Conservation (phyloP, 2,888 invertebrate genomes). For the Epinotia bilunana region DNA sequence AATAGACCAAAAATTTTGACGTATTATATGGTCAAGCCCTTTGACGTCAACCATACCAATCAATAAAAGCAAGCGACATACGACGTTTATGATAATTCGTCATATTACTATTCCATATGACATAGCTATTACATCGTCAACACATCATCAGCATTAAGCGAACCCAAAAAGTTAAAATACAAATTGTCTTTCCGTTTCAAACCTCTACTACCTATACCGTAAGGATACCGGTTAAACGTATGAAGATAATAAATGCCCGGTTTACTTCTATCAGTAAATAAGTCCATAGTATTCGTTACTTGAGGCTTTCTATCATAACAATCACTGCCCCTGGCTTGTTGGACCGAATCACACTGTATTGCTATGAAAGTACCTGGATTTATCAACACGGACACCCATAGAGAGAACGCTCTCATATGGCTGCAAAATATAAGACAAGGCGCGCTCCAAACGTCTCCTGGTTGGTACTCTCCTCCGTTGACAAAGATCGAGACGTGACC, state of each 20-base stretch:
- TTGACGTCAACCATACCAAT: too few relatives aligned
- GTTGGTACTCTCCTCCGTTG: slow-evolving; percentile 63
- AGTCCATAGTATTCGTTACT: slow-evolving; percentile 59
- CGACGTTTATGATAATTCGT: too few relatives aligned
- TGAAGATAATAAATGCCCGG: slow-evolving; percentile 62
- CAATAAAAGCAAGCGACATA: too few relatives aligned
- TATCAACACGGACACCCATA: slow-evolving; percentile 61
- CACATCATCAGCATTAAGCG: slow-evolving; percentile 26
- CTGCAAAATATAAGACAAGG: slow-evolving; percentile 61
- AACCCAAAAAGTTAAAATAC: not conserved
- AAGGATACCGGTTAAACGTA: slow-evolving; percentile 52
- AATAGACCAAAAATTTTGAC: too few relatives aligned
- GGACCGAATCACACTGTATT: slow-evolving; percentile 61
- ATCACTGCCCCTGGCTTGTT: slow-evolving; percentile 60
- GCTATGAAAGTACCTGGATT: slow-evolving; percentile 61
- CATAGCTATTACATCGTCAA: not conserved
- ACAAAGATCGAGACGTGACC: slow-evolving; percentile 55
- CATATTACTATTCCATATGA: too few relatives aligned
- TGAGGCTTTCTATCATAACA: slow-evolving; percentile 59
- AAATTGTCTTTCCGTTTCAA: slow-evolving; percentile 61
- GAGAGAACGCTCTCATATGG: slow-evolving; percentile 55
- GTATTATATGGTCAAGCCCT: too few relatives aligned
- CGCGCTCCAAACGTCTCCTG: slow-evolving; percentile 56
- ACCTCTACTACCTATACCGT: slow-evolving; percentile 65
- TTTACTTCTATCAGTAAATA: slow-evolving; percentile 53